Evolutionary conservation across 2,888 invertebrate species (phyloP).

Genomic region (Tetragonula carbonaria): DNA sequence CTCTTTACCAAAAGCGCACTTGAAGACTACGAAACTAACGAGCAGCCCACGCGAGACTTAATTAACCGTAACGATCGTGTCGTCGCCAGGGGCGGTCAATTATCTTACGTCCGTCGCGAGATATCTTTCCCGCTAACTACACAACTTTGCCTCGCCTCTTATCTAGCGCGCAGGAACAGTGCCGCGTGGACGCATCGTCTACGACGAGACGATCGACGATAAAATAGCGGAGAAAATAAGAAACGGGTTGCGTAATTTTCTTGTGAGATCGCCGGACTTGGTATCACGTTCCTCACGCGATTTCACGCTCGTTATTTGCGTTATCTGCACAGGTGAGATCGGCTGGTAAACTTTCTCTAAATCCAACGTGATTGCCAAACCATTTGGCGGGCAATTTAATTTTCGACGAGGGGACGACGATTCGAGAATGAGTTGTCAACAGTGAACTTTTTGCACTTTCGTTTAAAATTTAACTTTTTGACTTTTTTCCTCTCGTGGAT

Average conservation of each 20-base stretch:
- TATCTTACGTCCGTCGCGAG: constrained; percentile 21
- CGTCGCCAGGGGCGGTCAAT: constrained; percentile 39
- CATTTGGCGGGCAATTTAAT: no score
- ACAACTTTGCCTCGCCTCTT: constrained; percentile 12
- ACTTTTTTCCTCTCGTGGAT: no score
- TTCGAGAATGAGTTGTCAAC: no score
- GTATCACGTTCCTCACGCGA: background rate
- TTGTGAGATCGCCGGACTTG: background rate
- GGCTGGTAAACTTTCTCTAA: no score
- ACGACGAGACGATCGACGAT: background rate
- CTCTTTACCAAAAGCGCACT: constrained; percentile 2
- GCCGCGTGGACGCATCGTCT: background rate
- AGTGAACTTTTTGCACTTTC: no score
- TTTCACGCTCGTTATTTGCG: background rate
- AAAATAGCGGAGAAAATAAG: background rate
- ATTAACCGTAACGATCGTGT: constrained; percentile 36
- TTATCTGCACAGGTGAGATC: no score
- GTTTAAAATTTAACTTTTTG: no score
- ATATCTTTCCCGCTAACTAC: constrained; percentile 24
- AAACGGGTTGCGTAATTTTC: background rate
- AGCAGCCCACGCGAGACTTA: constrained; percentile 28
- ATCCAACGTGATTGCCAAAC: no score
- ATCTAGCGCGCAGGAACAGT: background rate
- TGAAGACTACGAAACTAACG: constrained; percentile 18
- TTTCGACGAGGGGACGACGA: no score